Evolutionary conservation across 2,797 vertebrate species (phyloP).

Genomic region (Melanotaenia nigrans): DNA sequence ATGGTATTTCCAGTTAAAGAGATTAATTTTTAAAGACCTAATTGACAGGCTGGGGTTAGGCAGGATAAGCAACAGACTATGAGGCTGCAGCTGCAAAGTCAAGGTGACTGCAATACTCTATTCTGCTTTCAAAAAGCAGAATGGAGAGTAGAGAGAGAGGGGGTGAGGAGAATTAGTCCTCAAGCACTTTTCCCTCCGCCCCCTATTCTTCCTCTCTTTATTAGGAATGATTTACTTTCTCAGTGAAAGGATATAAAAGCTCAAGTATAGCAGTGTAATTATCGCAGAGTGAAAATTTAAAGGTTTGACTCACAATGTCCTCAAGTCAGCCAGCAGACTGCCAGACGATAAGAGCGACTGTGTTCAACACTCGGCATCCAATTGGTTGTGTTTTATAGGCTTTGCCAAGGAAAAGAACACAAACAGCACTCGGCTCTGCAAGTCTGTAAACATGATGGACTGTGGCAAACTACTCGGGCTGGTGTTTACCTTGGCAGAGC

Average conservation of each 20-base stretch:
- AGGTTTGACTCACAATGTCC: constrained; percentile 88
- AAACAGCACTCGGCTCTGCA: constrained; percentile 71
- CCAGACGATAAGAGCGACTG: constrained; percentile 79
- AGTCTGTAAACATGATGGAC: constrained; percentile 83
- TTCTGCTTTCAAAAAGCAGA: constrained; percentile 79
- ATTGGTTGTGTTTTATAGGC: constrained; percentile 80
- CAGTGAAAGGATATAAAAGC: constrained; percentile 88
- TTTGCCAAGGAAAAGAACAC: constrained; percentile 77
- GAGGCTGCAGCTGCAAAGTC: constrained; percentile 86
- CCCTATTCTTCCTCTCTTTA: constrained; percentile 84
- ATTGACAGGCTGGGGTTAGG: constrained; percentile 88
- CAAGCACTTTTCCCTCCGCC: constrained; percentile 81
- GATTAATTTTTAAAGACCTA: constrained; percentile 92
- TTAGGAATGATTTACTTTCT: constrained; percentile 88
- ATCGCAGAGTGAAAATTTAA: constrained; percentile 86
- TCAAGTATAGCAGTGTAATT: constrained; percentile 86
- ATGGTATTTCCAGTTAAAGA: constrained; percentile 90
- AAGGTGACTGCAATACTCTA: constrained; percentile 87
- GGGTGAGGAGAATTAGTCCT: constrained; percentile 84
- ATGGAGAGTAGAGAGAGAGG: constrained; percentile 73
- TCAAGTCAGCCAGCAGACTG: constrained; percentile 83
- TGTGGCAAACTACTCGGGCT: constrained; percentile 75
- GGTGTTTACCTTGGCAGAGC: constrained; percentile 83
- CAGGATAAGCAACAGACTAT: constrained; percentile 87
- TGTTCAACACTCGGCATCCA: constrained; percentile 68